A percentile compares a stretch with the other conserved stretches of the same genome.
phyloP scores from a whole-genome alignment of 1,140 invertebrate genomes.

The Goniozus legneri region DNA sequence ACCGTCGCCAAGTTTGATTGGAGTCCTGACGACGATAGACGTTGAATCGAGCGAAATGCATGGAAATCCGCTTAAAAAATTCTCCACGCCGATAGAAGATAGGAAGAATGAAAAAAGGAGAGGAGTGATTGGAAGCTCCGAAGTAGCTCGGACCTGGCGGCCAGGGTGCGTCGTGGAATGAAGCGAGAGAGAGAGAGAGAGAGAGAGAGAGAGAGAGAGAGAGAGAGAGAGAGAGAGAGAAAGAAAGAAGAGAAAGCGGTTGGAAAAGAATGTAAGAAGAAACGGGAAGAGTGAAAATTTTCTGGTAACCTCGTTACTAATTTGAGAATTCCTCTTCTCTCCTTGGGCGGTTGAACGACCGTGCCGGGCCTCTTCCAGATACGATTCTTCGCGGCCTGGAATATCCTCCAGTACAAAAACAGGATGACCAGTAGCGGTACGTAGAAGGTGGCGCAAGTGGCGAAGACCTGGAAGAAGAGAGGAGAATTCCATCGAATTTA shows the following conservation, averaged over 20 bases:
- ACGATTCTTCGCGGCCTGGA: slow-evolving; percentile 78
- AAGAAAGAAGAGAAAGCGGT: slow-evolving; percentile 1
- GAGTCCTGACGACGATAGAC: too few species aligned
- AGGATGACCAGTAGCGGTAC: slow-evolving; percentile 84
- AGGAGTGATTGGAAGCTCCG: too few species aligned
- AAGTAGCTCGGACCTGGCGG: too few species aligned
- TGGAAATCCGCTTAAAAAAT: too few species aligned
- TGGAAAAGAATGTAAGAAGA: too few species aligned
- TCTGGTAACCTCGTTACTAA: slow-evolving; percentile 43
- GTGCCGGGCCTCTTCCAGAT: slow-evolving; percentile 64
- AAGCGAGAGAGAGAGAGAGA: slow-evolving; percentile 1
- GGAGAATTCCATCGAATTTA: slow-evolving; percentile 48
- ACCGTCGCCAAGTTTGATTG: too few species aligned
- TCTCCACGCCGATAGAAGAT: too few species aligned
- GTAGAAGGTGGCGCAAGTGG: slow-evolving; percentile 89
- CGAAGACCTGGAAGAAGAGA: slow-evolving; percentile 68
- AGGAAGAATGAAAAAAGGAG: too few species aligned
- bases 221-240: background rate
- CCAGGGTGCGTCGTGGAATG: too few species aligned
- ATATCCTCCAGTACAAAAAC: slow-evolving; percentile 89
- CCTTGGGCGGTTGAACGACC: slow-evolving; percentile 42
- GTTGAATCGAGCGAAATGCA: too few species aligned
- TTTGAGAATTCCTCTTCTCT: slow-evolving; percentile 46
- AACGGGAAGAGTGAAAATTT: too few species aligned
- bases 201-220: background rate